Conservation (phyloP, 2,888 invertebrate species). For the Drosophila paranaensis region DNA sequence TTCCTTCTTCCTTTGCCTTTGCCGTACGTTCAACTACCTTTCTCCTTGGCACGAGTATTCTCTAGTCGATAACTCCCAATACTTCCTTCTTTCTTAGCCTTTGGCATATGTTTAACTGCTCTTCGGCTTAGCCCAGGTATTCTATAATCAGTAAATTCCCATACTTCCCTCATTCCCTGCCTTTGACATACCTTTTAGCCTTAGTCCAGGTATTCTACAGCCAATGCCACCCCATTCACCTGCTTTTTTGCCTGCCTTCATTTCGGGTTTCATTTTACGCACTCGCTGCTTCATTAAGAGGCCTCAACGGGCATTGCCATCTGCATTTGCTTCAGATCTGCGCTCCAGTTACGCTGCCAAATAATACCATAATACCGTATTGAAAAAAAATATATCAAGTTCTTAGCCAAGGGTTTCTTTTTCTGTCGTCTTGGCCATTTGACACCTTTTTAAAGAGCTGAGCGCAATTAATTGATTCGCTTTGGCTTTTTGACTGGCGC, state of each 20-base stretch:
- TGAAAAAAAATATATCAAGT: slow-evolving; percentile 19
- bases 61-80: neutral
- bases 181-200: too few species aligned
- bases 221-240: neutral
- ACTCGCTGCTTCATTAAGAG: slow-evolving; percentile 19
- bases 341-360: slow-evolving; percentile 15
- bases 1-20: too few species aligned
- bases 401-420: neutral
- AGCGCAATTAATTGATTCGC: slow-evolving; percentile 35
- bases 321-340: slow-evolving; percentile 16
- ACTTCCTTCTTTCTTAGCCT: too few species aligned
- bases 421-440: slow-evolving; percentile 10
- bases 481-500: slow-evolving; percentile 12
- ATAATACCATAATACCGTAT: neutral
- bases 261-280: slow-evolving; percentile 18
- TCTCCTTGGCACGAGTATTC: too few species aligned
- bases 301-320: slow-evolving; percentile 2
- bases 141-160: neutral
- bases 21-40: too few species aligned
- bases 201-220: too few species aligned
- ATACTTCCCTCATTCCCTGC: too few species aligned
- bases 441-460: slow-evolving; percentile 10
- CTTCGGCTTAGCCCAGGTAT: neutral
- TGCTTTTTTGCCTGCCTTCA: neutral
- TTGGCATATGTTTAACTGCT: too few species aligned